A percentile compares a stretch with the other conserved stretches of the same genome.
Conservation (phyloP, 2,888 invertebrate species). For the Agrotis clavis region DNA sequence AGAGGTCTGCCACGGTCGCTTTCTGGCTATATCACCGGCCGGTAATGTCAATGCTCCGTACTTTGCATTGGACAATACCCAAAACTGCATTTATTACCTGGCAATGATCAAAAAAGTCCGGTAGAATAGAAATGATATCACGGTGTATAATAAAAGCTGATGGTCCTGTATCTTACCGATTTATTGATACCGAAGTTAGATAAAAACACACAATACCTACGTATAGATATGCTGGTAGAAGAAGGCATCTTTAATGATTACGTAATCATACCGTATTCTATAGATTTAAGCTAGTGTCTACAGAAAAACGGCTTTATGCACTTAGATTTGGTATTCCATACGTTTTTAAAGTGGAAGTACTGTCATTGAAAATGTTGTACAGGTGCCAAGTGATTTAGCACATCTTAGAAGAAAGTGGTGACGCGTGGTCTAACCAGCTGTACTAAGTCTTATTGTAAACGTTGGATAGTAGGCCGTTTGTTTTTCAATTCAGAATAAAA, state of each 20-base stretch:
- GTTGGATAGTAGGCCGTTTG: constrained; percentile 24
- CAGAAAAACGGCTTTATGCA: neutral
- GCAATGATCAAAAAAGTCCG: no score
- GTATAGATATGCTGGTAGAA: neutral
- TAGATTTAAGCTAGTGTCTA: neutral
- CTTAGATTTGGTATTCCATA: constrained; percentile 5
- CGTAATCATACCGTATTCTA: neutral
- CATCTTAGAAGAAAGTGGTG: constrained; percentile 33
- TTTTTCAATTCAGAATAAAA: constrained; percentile 39
- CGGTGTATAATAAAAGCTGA: no score
- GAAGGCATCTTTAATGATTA: neutral
- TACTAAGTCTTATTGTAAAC: constrained; percentile 32
- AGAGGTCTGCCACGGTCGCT: no score
- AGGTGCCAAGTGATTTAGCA: constrained; percentile 47
- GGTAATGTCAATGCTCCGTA: no score
- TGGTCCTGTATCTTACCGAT: no score
- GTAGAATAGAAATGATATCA: no score
- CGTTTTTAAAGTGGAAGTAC: constrained; percentile 1
- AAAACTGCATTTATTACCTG: no score
- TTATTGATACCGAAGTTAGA: no score
- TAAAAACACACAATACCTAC: no score
- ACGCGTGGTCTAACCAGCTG: constrained; percentile 13
- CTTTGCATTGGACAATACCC: no score
- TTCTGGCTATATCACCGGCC: no score
- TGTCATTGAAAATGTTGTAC: constrained; percentile 11